Evolutionary conservation across 1,140 invertebrate genomes (phyloP).

Genomic region (Brachionus asplanchnoidis): DNA sequence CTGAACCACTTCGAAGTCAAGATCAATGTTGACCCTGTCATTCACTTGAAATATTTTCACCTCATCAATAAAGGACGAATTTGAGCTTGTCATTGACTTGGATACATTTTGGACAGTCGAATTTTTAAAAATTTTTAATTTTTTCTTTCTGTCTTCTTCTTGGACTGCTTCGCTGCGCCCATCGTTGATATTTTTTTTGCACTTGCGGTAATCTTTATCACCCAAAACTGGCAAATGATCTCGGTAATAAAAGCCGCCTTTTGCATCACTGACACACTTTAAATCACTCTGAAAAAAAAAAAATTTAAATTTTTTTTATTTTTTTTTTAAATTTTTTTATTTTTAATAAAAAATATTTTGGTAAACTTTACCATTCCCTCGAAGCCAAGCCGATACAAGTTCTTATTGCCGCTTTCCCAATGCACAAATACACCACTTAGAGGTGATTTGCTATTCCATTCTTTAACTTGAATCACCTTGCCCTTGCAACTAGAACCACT

Average conservation of each 20-base stretch:
- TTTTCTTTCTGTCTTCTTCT: background rate
- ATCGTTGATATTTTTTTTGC: conserved; percentile 16
- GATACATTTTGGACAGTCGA: background rate
- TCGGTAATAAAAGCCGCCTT: conserved; percentile 88
- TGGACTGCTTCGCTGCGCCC: background rate
- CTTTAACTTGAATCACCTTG: conserved; percentile 93
- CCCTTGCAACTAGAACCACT: conserved; percentile 78
- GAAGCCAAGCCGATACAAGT: conserved; percentile 94
- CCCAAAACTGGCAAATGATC: conserved; percentile 89
- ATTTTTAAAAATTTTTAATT: conserved; percentile 5
- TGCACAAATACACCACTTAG: conserved; percentile 90
- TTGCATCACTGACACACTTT: conserved; percentile 92
- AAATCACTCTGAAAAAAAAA: conserved; percentile 68
- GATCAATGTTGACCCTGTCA: conserved; percentile 80
- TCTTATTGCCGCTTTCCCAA: conserved; percentile 96
- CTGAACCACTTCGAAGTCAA: conserved; percentile 91
- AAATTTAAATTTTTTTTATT: conserved; percentile 44
- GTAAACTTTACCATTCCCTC: conserved; percentile 76
- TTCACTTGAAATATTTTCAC: conserved; percentile 43
- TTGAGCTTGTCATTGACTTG: background rate
- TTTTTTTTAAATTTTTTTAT: too few species aligned
- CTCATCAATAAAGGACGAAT: background rate
- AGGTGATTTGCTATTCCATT: conserved; percentile 92
- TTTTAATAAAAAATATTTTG: background rate
- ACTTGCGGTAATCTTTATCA: conserved; percentile 43